Evolutionary conservation across 1,140 invertebrate genomes (phyloP).

Genomic region (Leptopilina clavipes): DNA sequence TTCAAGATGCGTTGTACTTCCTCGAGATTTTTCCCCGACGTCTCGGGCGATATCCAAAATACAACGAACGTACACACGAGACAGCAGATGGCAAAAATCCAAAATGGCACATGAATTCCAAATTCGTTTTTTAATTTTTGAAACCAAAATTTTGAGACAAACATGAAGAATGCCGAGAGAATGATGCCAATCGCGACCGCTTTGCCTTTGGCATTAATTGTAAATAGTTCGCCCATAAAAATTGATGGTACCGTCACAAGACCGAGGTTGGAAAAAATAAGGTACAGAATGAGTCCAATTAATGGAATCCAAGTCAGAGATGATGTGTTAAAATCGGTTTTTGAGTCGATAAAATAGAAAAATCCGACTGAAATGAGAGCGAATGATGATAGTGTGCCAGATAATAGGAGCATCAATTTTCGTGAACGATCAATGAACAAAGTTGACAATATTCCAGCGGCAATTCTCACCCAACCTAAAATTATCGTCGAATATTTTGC

Average conservation of each 20-base stretch:
- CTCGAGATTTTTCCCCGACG: slow-evolving; percentile 1
- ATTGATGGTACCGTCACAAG: not conserved
- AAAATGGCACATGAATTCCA: not conserved
- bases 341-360: not conserved
- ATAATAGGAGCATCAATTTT: not conserved
- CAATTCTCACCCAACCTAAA: not conserved
- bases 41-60: not conserved
- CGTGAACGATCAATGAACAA: not conserved
- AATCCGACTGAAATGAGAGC: not conserved
- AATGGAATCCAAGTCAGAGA: not conserved
- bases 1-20: not conserved
- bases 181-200: not conserved
- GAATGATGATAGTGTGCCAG: not conserved
- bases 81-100: not conserved
- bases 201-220: not conserved
- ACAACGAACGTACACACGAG: not conserved
- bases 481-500: not conserved
- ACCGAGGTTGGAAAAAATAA: not conserved
- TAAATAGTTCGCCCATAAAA: not conserved
- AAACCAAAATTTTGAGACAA: not conserved
- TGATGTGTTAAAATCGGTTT: not conserved
- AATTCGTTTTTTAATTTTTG: not conserved
- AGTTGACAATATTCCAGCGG: not conserved
- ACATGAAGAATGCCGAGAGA: not conserved
- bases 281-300: not conserved